Percentiles rank a stretch among this genome's conserved stretches.
Evolutionary conservation across 2,888 invertebrate genomes (phyloP).

Genomic region (Schrankia costaestrigalis): DNA sequence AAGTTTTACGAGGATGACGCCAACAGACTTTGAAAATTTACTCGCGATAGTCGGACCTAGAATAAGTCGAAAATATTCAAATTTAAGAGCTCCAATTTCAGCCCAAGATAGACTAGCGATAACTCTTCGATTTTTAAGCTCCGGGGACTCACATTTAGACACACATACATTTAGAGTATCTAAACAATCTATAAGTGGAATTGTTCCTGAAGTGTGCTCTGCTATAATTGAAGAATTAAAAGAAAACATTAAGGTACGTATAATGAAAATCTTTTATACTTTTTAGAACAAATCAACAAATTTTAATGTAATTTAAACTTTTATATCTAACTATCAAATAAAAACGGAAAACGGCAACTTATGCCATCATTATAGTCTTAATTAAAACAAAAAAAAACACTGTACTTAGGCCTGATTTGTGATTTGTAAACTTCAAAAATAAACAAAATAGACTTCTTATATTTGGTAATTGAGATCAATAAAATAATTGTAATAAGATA

Average conservation of each 20-base stretch:
- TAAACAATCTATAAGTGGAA: neutral
- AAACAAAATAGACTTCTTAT: constrained; percentile 9
- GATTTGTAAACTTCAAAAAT: constrained; percentile 7
- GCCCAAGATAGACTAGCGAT: neutral
- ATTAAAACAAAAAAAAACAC: neutral
- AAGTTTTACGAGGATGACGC: too few relatives aligned
- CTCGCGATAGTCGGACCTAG: neutral
- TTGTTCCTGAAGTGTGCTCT: too few relatives aligned
- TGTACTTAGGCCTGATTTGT: neutral
- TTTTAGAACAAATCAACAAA: too few relatives aligned
- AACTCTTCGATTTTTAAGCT: neutral
- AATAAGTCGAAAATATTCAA: neutral
- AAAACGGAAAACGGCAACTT: too few relatives aligned
- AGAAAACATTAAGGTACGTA: too few relatives aligned
- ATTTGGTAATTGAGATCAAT: too few relatives aligned
- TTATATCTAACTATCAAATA: too few relatives aligned
- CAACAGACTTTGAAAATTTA: neutral
- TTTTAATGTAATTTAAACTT: too few relatives aligned
- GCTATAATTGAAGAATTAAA: too few relatives aligned
- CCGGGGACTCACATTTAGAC: neutral
- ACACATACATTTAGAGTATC: neutral
- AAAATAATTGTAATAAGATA: too few relatives aligned
- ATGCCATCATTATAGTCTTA: neutral
- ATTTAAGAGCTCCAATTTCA: neutral
- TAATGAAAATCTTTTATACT: too few relatives aligned